Conservation (phyloP, 1,140 invertebrate species). For the Daktulosphaira vitifoliae region DNA sequence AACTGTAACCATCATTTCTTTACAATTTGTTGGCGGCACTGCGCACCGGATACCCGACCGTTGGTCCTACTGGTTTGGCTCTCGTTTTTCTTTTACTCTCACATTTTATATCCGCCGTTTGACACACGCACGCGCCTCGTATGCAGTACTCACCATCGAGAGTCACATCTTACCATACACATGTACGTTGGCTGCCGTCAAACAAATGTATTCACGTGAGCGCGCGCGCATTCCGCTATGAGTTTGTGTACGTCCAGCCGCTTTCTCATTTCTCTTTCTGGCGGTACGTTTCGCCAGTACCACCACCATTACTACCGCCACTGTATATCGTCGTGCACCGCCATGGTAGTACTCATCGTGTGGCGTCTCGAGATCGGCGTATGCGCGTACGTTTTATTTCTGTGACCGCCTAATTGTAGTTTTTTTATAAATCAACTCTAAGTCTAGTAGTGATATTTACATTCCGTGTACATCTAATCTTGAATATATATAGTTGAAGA, state of each 20-base stretch:
- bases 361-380: constrained; percentile 1
- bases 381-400: background rate
- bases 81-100: background rate
- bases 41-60: constrained; percentile 22
- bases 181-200: background rate
- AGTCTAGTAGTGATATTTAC: background rate
- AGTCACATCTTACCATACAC: background rate
- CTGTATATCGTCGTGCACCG: background rate
- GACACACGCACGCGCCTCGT: background rate
- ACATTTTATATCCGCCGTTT: background rate
- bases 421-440: too few relatives aligned
- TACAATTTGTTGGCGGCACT: constrained; percentile 26
- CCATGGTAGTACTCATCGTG: background rate
- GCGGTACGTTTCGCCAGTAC: constrained; percentile 21
- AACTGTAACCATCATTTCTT: background rate
- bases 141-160: too few relatives aligned
- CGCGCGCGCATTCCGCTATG: constrained; percentile 8
- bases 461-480: too few relatives aligned
- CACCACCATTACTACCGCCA: background rate
- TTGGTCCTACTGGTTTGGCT: constrained; percentile 27
- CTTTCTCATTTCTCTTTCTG: constrained; percentile 34
- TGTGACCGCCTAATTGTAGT: background rate
- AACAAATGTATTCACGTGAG: constrained; percentile 7
- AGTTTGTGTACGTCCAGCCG: constrained; percentile 10
- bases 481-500: too few relatives aligned